phyloP scores from a whole-genome alignment of 2,113 vertebrate genomes.

The Thermophis baileyi region DNA sequence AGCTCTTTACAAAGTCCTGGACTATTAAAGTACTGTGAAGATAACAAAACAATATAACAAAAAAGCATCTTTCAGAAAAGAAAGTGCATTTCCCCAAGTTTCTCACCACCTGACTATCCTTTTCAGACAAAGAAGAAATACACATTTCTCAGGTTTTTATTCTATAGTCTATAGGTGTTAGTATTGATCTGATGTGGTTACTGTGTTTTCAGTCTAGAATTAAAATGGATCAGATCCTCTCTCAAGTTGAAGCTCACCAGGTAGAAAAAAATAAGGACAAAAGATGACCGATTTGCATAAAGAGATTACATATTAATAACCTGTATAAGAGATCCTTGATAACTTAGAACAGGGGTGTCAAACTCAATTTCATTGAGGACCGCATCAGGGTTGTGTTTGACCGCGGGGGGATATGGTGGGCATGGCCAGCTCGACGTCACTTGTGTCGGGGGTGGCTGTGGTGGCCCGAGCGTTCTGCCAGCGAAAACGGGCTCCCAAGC shows the following conservation, averaged over 20 bases:
- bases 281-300: neutral
- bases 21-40: slow-evolving; percentile 42
- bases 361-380: too few relatives aligned
- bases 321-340: neutral
- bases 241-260: neutral
- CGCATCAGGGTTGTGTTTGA: too few relatives aligned
- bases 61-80: slow-evolving; percentile 30
- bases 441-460: too few relatives aligned
- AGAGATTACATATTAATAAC: neutral
- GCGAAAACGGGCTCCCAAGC: too few relatives aligned
- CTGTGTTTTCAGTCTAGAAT: neutral
- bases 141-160: neutral
- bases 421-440: too few relatives aligned
- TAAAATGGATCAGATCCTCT: neutral
- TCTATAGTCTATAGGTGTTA: neutral
- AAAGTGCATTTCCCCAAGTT: neutral
- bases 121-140: slow-evolving; percentile 12
- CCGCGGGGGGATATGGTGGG: too few relatives aligned
- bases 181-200: neutral
- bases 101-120: neutral
- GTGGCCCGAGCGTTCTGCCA: too few relatives aligned
- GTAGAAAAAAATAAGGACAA: neutral
- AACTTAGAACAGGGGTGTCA: too few relatives aligned
- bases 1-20: slow-evolving; percentile 1
- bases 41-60: slow-evolving; percentile 21